Evolutionary conservation across 2,888 invertebrate genomes (phyloP).

Genomic region (Halictus ligatus): DNA sequence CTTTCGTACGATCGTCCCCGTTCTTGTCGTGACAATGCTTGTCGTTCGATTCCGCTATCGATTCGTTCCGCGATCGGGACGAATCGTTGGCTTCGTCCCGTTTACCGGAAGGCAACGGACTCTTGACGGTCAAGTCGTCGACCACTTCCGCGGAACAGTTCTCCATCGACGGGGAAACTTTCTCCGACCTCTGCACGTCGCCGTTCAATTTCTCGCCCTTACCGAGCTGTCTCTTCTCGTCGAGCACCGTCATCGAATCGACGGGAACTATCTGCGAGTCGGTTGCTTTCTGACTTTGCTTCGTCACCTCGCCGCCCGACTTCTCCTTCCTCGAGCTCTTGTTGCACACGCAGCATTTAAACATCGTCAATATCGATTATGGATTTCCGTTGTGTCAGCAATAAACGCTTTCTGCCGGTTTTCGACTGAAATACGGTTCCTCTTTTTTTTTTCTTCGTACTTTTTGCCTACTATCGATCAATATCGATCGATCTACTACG

Average conservation of each 20-base stretch:
- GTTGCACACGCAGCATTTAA: constrained; percentile 82
- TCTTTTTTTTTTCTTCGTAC: background rate
- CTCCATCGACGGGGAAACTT: constrained; percentile 50
- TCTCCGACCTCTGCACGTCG: constrained; percentile 48
- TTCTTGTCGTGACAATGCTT: background rate
- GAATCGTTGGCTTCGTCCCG: constrained; percentile 42
- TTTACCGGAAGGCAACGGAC: constrained; percentile 55
- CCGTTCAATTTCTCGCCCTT: constrained; percentile 57
- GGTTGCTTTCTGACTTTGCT: constrained; percentile 38
- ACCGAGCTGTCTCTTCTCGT: constrained; percentile 32
- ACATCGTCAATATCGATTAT: constrained; percentile 75
- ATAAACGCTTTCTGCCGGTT: constrained; percentile 25
- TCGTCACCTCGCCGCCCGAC: constrained; percentile 64
- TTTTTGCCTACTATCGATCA: background rate
- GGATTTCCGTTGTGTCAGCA: constrained; percentile 48
- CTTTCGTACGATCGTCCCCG: constrained; percentile 41
- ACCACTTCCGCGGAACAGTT: constrained; percentile 29
- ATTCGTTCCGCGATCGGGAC: constrained; percentile 33
- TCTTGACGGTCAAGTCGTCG: constrained; percentile 57
- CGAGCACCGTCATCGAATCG: constrained; percentile 48
- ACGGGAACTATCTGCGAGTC: constrained; percentile 30
- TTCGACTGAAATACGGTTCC: background rate
- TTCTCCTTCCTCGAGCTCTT: constrained; percentile 75
- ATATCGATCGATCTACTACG: constrained; percentile 4
- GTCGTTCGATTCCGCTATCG: constrained; percentile 23